phyloP scores from a whole-genome alignment of 1,140 invertebrate genomes.

The Diachasma alloeum region DNA sequence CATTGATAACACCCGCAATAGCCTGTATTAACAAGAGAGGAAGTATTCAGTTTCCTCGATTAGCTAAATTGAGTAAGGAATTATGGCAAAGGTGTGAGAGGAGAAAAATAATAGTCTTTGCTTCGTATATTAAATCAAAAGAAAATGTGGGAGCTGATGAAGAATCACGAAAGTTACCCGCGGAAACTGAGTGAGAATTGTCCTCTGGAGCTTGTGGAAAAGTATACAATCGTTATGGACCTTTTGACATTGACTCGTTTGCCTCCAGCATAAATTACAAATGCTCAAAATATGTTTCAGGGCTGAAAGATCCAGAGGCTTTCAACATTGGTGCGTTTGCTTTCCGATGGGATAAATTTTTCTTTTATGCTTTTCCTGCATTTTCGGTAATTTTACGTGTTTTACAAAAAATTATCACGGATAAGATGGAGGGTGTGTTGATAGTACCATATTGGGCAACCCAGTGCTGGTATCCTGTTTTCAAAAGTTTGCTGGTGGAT shows the following conservation, averaged over 20 bases:
- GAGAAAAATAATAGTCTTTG: not conserved
- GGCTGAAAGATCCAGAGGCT: not conserved
- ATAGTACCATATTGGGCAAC: constrained; percentile 43
- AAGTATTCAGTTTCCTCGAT: not conserved
- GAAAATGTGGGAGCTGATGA: constrained; percentile 1
- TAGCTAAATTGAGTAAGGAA: not conserved
- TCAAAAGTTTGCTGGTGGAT: constrained; percentile 5
- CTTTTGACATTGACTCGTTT: not conserved
- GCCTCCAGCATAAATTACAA: not conserved
- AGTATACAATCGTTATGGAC: not conserved
- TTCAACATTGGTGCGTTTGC: not conserved
- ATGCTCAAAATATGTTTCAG: not conserved
- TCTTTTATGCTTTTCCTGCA: constrained; percentile 42
- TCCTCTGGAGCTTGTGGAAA: not conserved
- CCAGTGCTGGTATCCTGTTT: constrained; percentile 35
- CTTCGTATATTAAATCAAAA: no score
- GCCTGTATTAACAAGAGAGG: constrained; percentile 8
- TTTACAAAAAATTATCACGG: constrained; percentile 40
- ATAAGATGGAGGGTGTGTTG: constrained; percentile 40
- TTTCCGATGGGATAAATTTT: not conserved
- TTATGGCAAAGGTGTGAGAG: constrained; percentile 10
- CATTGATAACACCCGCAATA: constrained; percentile 12
- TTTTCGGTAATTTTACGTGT: constrained; percentile 40
- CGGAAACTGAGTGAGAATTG: constrained; percentile 5
- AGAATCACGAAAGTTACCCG: not conserved